Evolutionary conservation across 2,797 vertebrate species (phyloP).

Genomic region (Eulemur mongoz): DNA sequence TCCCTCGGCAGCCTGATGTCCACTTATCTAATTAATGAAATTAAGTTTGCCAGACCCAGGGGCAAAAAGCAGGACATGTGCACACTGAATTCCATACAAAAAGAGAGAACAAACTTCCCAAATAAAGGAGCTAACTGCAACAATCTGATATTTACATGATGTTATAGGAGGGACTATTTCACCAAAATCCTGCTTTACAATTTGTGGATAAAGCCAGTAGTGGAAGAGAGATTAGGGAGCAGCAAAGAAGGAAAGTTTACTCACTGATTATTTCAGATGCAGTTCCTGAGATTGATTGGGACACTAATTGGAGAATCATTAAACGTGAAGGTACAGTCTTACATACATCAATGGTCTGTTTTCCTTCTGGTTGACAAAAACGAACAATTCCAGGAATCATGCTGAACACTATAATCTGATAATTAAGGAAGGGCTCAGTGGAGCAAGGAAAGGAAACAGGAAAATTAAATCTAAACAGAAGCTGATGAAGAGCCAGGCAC

Average conservation of each 20-base stretch:
- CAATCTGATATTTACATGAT: neutral
- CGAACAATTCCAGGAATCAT: conserved; percentile 61
- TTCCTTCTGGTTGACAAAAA: conserved; percentile 67
- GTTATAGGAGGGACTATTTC: neutral
- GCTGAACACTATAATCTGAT: conserved; percentile 66
- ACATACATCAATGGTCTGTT: conserved; percentile 62
- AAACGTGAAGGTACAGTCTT: conserved; percentile 49
- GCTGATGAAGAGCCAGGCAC: neutral
- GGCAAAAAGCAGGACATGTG: neutral
- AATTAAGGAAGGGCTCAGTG: conserved; percentile 69
- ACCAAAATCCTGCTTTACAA: neutral
- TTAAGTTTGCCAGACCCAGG: neutral
- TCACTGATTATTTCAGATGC: conserved; percentile 7
- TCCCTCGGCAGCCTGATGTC: neutral
- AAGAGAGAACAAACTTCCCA: neutral
- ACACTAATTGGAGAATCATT: conserved; percentile 75
- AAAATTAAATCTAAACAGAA: conserved; percentile 69
- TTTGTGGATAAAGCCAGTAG: neutral
- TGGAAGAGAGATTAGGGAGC: neutral
- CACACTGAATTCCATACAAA: neutral
- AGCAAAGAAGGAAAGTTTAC: neutral
- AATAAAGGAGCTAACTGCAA: neutral
- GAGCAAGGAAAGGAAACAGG: conserved; percentile 49
- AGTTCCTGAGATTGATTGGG: conserved; percentile 54
- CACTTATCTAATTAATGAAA: neutral